Evolutionary conservation across 2,113 vertebrate genomes (phyloP).

Genomic region (Coreoperca whiteheadi): DNA sequence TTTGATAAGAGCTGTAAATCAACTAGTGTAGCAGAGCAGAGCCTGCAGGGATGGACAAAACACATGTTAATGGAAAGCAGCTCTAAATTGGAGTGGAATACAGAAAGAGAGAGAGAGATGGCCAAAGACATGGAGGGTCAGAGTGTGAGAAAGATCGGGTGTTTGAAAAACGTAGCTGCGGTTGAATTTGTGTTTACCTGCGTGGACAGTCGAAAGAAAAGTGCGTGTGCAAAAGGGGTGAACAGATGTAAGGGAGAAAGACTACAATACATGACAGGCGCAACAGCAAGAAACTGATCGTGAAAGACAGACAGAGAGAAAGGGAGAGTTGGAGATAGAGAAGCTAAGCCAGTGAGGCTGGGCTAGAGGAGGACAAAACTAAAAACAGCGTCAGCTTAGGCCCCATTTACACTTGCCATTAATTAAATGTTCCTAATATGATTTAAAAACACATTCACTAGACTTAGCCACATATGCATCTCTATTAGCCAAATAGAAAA

Average conservation of each 20-base stretch:
- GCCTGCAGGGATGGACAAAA: conserved; percentile 74
- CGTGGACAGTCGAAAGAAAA: background rate
- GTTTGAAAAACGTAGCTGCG: background rate
- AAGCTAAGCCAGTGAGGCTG: background rate
- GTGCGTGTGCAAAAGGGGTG: background rate
- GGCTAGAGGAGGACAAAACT: background rate
- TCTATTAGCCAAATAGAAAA: background rate
- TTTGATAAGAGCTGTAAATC: conserved; percentile 89
- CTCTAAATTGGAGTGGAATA: conserved; percentile 76
- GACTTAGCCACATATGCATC: background rate
- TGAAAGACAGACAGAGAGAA: background rate
- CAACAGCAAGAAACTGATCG: background rate
- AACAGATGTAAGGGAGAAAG: background rate
- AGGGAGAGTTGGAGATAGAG: background rate
- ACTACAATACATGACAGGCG: background rate
- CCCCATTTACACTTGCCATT: background rate
- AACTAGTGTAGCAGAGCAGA: conserved; percentile 73
- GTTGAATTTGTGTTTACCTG: background rate
- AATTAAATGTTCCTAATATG: background rate
- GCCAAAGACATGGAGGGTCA: conserved; percentile 9
- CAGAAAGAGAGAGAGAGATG: background rate
- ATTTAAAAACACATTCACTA: too few species aligned
- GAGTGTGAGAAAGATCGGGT: background rate
- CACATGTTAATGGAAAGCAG: conserved; percentile 83
- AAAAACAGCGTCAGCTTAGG: background rate